Evolutionary conservation across 2,113 vertebrate genomes (phyloP).

Genomic region (Oostethus manadensis): DNA sequence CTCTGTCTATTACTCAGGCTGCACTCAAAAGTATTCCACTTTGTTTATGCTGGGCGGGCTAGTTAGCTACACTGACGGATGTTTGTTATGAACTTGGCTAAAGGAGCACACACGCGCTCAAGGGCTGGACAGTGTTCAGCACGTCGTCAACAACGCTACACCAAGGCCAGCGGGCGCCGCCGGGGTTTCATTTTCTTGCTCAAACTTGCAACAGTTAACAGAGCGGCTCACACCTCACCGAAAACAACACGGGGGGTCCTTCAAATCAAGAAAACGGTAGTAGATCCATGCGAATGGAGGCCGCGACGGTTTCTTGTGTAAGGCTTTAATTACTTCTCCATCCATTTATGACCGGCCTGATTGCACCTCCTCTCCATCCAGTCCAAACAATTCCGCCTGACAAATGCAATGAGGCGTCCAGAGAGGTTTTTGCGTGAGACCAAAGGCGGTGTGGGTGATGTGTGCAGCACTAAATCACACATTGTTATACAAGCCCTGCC

Average conservation of each 20-base stretch:
- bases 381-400: slow-evolving; percentile 66
- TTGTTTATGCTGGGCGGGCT: slow-evolving; percentile 43
- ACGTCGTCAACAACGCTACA: slow-evolving; percentile 49
- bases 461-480: slow-evolving; percentile 70
- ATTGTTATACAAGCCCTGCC: slow-evolving; percentile 71
- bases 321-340: slow-evolving; percentile 60
- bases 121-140: slow-evolving; percentile 63
- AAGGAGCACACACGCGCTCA: slow-evolving; percentile 57
- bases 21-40: slow-evolving; percentile 37
- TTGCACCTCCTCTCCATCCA: slow-evolving; percentile 59
- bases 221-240: no score
- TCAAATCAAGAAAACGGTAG: no score
- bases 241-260: no score
- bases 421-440: slow-evolving; percentile 59
- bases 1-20: slow-evolving; percentile 33
- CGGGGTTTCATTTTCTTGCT: slow-evolving; percentile 28
- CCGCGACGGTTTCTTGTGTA: slow-evolving; percentile 6
- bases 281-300: no score
- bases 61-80: slow-evolving; percentile 48
- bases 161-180: slow-evolving; percentile 36
- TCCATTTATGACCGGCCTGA: slow-evolving; percentile 68
- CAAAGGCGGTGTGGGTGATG: slow-evolving; percentile 38
- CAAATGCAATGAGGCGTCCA: slow-evolving; percentile 63
- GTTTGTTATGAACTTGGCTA: slow-evolving; percentile 68
- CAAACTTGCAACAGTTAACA: slow-evolving; percentile 10